Conservation (phyloP, 2,888 invertebrate genomes). For the Pyrrhosoma nymphula region DNA sequence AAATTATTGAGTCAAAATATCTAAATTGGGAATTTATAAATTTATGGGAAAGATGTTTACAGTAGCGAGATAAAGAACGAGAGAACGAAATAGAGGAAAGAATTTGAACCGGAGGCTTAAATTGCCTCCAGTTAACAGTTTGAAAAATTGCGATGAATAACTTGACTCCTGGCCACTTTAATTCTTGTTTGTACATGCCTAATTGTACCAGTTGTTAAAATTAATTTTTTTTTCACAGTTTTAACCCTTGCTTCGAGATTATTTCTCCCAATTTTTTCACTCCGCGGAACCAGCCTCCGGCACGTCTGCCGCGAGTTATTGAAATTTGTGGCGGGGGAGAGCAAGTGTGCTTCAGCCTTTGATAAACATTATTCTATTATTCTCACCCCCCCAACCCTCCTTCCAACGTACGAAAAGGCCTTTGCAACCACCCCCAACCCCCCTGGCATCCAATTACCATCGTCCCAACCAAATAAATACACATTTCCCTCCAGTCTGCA, state of each 20-base stretch:
- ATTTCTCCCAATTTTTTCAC: neutral
- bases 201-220: neutral
- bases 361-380: slow-evolving; percentile 20
- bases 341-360: neutral
- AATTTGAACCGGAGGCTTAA: too few relatives aligned
- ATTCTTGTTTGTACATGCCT: too few relatives aligned
- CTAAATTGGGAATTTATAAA: too few relatives aligned
- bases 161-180: too few relatives aligned
- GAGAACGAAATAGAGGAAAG: too few relatives aligned
- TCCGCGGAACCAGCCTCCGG: neutral
- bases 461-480: slow-evolving; percentile 1
- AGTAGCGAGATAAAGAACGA: too few relatives aligned
- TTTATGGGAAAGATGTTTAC: too few relatives aligned
- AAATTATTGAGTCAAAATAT: too few relatives aligned
- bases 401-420: neutral
- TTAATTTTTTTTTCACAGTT: neutral
- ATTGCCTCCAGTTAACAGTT: too few relatives aligned
- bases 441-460: slow-evolving; percentile 1
- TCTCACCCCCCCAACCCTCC: neutral
- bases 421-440: neutral
- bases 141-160: too few relatives aligned
- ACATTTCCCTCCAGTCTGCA: neutral
- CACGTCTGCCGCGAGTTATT: neutral
- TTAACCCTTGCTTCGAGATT: neutral
- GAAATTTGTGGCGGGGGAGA: neutral